These are phyloP conservation scores for Venturia canescens DNA, from an alignment of 1,140 invertebrate genomes.

Conservation along the genomic window DNA sequence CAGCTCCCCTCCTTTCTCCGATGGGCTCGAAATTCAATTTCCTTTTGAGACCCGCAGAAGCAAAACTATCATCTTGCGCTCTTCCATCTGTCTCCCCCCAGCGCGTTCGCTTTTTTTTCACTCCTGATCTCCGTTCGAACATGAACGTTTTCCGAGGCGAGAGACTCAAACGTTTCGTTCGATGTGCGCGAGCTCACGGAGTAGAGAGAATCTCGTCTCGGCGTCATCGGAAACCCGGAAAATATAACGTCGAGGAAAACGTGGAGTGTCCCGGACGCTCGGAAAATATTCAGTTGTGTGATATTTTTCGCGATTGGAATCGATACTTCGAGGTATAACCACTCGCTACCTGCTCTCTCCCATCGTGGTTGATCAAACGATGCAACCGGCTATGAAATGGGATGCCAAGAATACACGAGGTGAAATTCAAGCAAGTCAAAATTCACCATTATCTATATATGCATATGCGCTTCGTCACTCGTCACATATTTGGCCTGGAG, in stretches of 20 bases:
- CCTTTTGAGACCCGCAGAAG: slow-evolving; percentile 18
- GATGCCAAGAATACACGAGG: too few species aligned
- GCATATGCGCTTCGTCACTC: too few species aligned
- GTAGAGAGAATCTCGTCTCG: background rate
- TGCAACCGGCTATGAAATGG: too few species aligned
- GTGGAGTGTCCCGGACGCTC: background rate
- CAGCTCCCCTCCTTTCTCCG: background rate
- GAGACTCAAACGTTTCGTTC: background rate
- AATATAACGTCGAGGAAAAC: background rate
- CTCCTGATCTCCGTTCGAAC: background rate
- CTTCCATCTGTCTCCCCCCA: background rate
- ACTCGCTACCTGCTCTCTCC: too few species aligned
- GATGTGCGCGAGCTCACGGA: background rate
- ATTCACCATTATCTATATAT: too few species aligned
- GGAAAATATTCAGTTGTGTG: background rate
- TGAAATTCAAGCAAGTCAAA: too few species aligned
- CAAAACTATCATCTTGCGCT: background rate
- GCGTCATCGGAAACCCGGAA: background rate
- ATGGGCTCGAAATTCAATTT: slow-evolving; percentile 20
- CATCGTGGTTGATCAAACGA: too few species aligned
- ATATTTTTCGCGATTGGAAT: background rate
- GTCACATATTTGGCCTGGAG: too few species aligned
- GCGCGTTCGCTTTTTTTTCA: background rate
- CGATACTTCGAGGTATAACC: background rate
- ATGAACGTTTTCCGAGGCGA: background rate